phyloP scores from a whole-genome alignment of 2,797 vertebrate genomes.

The Pterois miles region DNA sequence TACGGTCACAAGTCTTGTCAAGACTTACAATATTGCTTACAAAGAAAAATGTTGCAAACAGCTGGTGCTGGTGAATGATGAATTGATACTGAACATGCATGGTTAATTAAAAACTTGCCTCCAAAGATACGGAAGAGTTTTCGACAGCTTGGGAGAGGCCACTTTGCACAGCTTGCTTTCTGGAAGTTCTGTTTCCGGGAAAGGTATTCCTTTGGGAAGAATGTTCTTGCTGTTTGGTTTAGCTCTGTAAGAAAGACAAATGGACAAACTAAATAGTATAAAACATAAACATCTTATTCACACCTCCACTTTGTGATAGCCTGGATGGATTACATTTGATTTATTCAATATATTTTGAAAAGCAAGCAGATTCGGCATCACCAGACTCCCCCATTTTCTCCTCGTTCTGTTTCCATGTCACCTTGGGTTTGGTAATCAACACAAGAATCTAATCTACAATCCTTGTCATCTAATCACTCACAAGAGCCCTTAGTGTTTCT shows the following conservation, averaged over 20 bases:
- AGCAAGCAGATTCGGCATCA: slow-evolving; percentile 20
- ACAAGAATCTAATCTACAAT: slow-evolving; percentile 66
- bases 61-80: background rate
- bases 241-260: slow-evolving; percentile 72
- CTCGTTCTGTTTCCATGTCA: slow-evolving; percentile 47
- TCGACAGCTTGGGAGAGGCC: slow-evolving; percentile 84
- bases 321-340: slow-evolving; percentile 43
- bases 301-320: slow-evolving; percentile 5
- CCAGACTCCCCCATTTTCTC: slow-evolving; percentile 31
- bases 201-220: slow-evolving; percentile 84
- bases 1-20: background rate
- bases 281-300: slow-evolving; percentile 14
- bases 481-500: slow-evolving; percentile 63
- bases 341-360: slow-evolving; percentile 29
- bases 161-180: slow-evolving; percentile 83
- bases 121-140: slow-evolving; percentile 83
- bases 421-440: slow-evolving; percentile 71
- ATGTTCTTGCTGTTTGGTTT: slow-evolving; percentile 78
- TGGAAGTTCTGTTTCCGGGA: slow-evolving; percentile 83
- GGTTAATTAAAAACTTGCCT: slow-evolving; percentile 63
- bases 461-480: slow-evolving; percentile 65
- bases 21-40: background rate
- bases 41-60: background rate
- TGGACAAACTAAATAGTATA: slow-evolving; percentile 9
- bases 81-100: background rate